Percentiles rank a stretch among this genome's conserved stretches.
phyloP scores from a whole-genome alignment of 35 echinoderm and acorn worm genomes.

The Apostichopus californicus region DNA sequence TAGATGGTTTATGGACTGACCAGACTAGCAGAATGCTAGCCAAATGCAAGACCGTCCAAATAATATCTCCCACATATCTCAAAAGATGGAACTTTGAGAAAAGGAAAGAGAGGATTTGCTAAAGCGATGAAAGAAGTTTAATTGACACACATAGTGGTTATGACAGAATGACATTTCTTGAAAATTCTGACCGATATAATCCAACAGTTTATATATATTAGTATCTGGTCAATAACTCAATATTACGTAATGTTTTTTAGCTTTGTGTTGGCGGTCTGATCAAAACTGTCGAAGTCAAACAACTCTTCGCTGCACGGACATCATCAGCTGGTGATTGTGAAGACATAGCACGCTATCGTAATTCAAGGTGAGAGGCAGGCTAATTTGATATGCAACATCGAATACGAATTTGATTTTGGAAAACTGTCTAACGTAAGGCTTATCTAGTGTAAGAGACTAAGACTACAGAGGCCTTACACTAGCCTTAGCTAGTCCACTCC shows the following conservation, averaged over 20 bases:
- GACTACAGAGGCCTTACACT: too few species aligned
- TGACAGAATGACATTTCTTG: neutral
- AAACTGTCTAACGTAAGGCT: too few species aligned
- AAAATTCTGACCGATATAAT: neutral
- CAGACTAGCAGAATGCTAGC: neutral
- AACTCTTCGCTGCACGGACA: neutral
- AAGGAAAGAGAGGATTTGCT: too few species aligned
- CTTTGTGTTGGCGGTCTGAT: neutral
- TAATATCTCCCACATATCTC: neutral
- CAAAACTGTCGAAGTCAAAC: neutral
- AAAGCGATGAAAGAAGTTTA: too few species aligned
- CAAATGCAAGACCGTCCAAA: neutral
- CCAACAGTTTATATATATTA: neutral
- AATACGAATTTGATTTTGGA: too few species aligned
- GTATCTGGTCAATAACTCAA: neutral
- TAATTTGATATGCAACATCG: too few species aligned
- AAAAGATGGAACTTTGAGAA: neutral
- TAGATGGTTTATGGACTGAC: neutral
- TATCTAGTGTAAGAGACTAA: too few species aligned
- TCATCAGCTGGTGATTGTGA: too few species aligned
- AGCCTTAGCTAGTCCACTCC: too few species aligned
- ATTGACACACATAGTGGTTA: too few species aligned
- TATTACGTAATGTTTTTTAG: neutral
- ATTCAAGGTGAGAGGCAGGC: too few species aligned
- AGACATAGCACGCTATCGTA: too few species aligned